These are phyloP conservation scores for Vipera latastei DNA, from an alignment of 2,797 vertebrate genomes.

Conservation along the genomic window DNA sequence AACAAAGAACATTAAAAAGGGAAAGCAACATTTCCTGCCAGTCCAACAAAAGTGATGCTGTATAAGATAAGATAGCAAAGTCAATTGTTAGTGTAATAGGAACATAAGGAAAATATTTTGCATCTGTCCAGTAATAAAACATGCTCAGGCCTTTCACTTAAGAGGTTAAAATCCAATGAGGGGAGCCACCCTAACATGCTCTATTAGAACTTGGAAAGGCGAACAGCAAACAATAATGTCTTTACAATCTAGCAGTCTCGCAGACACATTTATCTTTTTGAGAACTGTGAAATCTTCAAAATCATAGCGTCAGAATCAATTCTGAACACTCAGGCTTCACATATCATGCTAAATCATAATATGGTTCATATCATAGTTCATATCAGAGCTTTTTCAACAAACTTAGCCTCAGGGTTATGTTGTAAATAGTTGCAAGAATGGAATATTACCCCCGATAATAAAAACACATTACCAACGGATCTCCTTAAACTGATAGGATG, in stretches of 20 bases:
- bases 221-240: background rate
- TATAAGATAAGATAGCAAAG: background rate
- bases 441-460: background rate
- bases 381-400: background rate
- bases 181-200: constrained; percentile 20
- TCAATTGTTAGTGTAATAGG: background rate
- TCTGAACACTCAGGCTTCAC: rapidly evolving
- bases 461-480: background rate
- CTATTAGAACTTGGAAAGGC: background rate
- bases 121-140: constrained; percentile 7
- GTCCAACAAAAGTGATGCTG: constrained; percentile 21
- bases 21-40: constrained; percentile 34
- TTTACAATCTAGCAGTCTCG: background rate
- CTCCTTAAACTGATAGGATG: background rate
- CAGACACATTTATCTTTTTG: background rate
- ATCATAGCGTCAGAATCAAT: background rate
- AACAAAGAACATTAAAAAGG: constrained; percentile 2
- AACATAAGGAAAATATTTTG: constrained; percentile 11
- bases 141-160: constrained; percentile 1
- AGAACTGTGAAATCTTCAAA: constrained; percentile 10
- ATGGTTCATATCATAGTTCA: background rate
- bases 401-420: background rate
- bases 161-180: background rate
- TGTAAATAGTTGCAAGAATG: background rate
- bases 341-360: background rate